Evolutionary conservation across 2,113 vertebrate species (phyloP).

Genomic region (Myotis davidii): DNA sequence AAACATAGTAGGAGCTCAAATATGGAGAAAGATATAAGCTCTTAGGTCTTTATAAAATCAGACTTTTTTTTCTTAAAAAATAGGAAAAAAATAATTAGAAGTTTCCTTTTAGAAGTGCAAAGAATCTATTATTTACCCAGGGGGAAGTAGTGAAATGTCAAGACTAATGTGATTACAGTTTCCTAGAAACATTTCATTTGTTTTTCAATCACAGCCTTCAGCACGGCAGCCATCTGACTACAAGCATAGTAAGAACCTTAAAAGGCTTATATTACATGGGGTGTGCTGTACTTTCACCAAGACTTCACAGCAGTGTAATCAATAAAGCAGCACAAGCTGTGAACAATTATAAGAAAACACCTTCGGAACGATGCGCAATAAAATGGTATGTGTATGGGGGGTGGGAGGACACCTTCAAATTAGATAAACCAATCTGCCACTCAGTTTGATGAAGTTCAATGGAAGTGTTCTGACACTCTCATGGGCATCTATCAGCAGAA

Average conservation of each 20-base stretch:
- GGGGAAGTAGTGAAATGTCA: conserved; percentile 64
- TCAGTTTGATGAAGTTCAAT: conserved; percentile 66
- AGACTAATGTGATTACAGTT: conserved; percentile 63
- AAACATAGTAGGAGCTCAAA: neutral
- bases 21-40: neutral
- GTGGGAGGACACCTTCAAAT: neutral
- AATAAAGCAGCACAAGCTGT: conserved; percentile 67
- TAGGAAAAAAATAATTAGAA: conserved; percentile 46
- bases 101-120: conserved; percentile 68
- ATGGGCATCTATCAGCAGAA: neutral
- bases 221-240: conserved; percentile 58
- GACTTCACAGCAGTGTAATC: conserved; percentile 69
- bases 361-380: conserved; percentile 60
- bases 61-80: conserved; percentile 15
- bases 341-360: conserved; percentile 70
- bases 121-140: conserved; percentile 52
- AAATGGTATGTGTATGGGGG: conserved; percentile 37
- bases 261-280: conserved; percentile 47
- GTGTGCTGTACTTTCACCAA: conserved; percentile 50
- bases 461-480: conserved; percentile 58
- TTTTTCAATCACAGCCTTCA: conserved; percentile 71
- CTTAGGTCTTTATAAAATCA: conserved; percentile 26
- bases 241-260: conserved; percentile 56
- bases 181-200: conserved; percentile 59
- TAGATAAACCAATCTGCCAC: conserved; percentile 56